Evolutionary conservation across 1,140 invertebrate genomes (phyloP).

Genomic region (Sitodiplosis mosellana): DNA sequence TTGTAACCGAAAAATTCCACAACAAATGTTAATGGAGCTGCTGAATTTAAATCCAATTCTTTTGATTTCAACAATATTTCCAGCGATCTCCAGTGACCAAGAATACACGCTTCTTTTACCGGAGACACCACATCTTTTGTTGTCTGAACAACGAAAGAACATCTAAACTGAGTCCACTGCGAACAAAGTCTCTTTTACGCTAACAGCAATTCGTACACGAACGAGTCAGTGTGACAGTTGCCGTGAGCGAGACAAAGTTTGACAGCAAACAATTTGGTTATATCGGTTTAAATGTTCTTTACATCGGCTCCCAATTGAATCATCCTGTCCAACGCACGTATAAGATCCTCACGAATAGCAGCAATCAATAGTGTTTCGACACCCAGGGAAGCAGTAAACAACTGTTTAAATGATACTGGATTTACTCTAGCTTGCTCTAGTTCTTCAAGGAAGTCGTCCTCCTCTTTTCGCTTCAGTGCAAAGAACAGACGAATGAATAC

Average conservation of each 20-base stretch:
- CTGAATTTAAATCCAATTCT: neutral
- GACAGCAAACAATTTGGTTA: too few relatives aligned
- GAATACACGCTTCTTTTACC: neutral
- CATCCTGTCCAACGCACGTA: constrained; percentile 32
- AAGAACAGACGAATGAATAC: constrained; percentile 31
- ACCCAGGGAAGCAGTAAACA: constrained; percentile 27
- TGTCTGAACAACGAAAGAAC: constrained; percentile 3
- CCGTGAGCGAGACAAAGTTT: too few relatives aligned
- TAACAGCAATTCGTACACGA: too few relatives aligned
- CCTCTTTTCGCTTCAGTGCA: constrained; percentile 32
- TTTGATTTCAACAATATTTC: neutral
- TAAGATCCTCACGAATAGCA: constrained; percentile 37
- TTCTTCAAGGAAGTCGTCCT: constrained; percentile 34
- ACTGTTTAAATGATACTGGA: neutral
- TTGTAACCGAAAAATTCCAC: neutral
- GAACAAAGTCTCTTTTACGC: too few relatives aligned
- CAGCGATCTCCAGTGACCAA: neutral
- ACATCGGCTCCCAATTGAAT: constrained; percentile 33
- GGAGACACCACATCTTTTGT: neutral
- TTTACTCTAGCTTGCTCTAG: neutral
- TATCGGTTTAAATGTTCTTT: too few relatives aligned
- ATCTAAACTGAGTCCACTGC: too few relatives aligned
- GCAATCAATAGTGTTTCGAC: constrained; percentile 35
- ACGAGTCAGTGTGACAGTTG: too few relatives aligned
- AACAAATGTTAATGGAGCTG: neutral